These are phyloP conservation scores for Leptopilina myrica DNA, from an alignment of 2,888 invertebrate genomes.

Conservation along the genomic window DNA sequence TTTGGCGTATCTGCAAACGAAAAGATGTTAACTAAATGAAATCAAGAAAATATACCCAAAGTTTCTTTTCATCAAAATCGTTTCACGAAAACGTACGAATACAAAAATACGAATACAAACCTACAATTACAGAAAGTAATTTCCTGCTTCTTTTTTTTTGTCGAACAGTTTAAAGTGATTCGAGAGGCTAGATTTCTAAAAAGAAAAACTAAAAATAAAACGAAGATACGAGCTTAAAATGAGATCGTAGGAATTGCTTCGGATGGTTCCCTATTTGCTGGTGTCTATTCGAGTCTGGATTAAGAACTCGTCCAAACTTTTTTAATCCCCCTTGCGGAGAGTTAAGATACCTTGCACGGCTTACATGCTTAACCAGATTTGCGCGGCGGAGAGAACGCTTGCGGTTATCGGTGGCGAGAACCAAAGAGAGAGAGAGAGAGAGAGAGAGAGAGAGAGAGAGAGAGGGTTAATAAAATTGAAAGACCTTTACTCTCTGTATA, in stretches of 20 bases:
- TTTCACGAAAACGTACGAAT: no score
- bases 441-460: no score
- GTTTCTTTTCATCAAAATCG: no score
- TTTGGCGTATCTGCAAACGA: no score
- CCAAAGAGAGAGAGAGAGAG: not conserved
- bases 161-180: no score
- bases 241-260: not conserved
- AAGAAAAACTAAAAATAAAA: not conserved
- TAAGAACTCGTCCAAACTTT: conserved; percentile 56
- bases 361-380: conserved; percentile 26
- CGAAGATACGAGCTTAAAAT: not conserved
- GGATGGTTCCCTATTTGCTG: conserved; percentile 10
- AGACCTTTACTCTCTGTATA: conserved; percentile 6
- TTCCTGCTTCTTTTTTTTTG: no score
- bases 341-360: conserved; percentile 15
- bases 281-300: conserved; percentile 43
- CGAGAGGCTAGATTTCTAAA: no score
- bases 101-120: no score
- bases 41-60: no score
- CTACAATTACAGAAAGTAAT: no score
- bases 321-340: conserved; percentile 47
- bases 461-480: conserved; percentile 13
- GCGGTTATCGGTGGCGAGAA: conserved; percentile 8
- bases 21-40: no score
- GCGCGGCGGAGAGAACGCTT: not conserved